A percentile compares a stretch with the other conserved stretches of the same genome.
These are phyloP conservation scores for Chiridota heheva DNA, from an alignment of 35 echinoderm and acorn worm genomes.

Conservation along the genomic window DNA sequence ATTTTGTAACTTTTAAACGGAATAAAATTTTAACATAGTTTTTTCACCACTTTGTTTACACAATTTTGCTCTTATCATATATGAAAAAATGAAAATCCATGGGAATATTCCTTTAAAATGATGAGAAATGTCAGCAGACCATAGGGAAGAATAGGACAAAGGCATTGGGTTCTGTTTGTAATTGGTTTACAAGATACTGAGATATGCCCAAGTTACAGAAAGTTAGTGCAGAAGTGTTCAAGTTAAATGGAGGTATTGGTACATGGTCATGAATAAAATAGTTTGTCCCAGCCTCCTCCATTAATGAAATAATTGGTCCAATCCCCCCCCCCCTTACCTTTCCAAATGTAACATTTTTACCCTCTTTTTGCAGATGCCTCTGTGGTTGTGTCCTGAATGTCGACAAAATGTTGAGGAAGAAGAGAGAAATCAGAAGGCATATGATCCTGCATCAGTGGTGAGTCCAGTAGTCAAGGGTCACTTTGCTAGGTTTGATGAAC, in stretches of 20 bases:
- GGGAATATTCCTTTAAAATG: too few species aligned
- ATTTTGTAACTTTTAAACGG: too few species aligned
- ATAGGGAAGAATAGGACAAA: too few species aligned
- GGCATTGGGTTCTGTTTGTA: too few species aligned
- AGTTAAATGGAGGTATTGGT: background rate
- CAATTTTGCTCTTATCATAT: too few species aligned
- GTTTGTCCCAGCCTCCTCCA: background rate
- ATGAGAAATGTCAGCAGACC: too few species aligned
- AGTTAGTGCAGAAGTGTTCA: too few species aligned
- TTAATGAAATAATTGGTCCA: background rate
- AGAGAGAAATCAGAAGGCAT: slow-evolving; percentile 72
- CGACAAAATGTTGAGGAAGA: slow-evolving; percentile 93
- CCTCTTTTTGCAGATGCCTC: slow-evolving; percentile 60
- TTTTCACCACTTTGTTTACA: too few species aligned
- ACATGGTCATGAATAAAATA: background rate
- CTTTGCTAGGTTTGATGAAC: background rate
- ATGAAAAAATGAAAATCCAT: too few species aligned
- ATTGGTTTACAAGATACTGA: too few species aligned
- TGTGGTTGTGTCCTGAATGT: slow-evolving; percentile 98
- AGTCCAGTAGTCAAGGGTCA: slow-evolving; percentile 13
- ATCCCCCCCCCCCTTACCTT: background rate
- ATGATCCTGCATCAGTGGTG: slow-evolving; percentile 73
- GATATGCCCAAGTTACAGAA: too few species aligned
- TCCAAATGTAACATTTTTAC: background rate
- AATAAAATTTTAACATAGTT: too few species aligned